phyloP scores from a whole-genome alignment of 2,888 invertebrate genomes.

The Slavum lentiscoides region DNA sequence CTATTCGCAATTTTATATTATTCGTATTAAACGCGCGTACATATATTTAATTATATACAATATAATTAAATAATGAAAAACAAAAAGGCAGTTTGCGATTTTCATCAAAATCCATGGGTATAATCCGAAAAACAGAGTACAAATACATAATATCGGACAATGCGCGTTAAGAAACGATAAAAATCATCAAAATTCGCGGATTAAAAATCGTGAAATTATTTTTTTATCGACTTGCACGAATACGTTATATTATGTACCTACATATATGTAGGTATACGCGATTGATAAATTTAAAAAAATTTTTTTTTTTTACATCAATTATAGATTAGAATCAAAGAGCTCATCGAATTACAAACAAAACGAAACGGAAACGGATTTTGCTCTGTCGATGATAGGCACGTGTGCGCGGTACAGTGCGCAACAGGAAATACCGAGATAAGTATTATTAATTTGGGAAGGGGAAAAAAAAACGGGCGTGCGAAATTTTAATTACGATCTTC shows the following conservation, averaged over 20 bases:
- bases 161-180: background rate
- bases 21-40: background rate
- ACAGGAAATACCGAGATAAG: constrained; percentile 22
- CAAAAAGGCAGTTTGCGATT: no score
- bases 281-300: background rate
- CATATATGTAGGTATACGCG: background rate
- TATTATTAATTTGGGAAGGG: background rate
- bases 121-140: background rate
- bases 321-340: constrained; percentile 34
- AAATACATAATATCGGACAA: no score
- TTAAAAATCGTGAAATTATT: constrained; percentile 23
- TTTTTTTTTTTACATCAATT: constrained; percentile 1
- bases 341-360: constrained; percentile 4
- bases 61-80: no score
- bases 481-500: background rate
- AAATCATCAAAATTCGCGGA: background rate
- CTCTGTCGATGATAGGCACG: background rate
- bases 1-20: no score
- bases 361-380: constrained; percentile 16
- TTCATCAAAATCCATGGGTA: no score
- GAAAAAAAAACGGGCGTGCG: background rate
- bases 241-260: constrained; percentile 32
- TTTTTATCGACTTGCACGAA: constrained; percentile 10
- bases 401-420: background rate
- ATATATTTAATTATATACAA: no score